phyloP scores from a whole-genome alignment of 1,140 invertebrate genomes.

The Apis cerana region DNA sequence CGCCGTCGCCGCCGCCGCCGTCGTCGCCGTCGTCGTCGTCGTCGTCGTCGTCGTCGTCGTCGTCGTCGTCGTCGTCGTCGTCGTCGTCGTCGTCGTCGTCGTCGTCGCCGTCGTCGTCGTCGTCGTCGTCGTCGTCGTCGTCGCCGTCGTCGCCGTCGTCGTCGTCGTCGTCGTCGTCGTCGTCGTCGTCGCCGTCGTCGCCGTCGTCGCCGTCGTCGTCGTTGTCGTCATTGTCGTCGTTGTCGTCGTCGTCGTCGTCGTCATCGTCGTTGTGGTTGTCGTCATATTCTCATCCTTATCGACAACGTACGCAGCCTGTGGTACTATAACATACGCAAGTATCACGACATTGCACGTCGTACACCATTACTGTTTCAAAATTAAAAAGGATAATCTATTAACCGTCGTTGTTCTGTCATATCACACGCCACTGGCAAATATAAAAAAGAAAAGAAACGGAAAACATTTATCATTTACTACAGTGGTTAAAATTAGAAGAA shows the following conservation, averaged over 20 bases:
- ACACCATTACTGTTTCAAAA: constrained; percentile 4
- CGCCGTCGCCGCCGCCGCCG: not conserved
- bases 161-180: no score
- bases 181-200: no score
- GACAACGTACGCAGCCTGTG: not conserved
- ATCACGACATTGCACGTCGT: constrained; percentile 14
- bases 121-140: no score
- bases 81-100: no score
- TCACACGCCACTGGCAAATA: not conserved
- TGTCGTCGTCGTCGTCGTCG: not conserved
- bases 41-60: not conserved
- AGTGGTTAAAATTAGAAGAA: constrained; percentile 8
- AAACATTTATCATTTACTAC: not conserved
- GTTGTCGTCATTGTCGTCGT: no score
- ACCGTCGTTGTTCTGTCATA: constrained; percentile 6
- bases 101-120: no score
- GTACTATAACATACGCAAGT: not conserved
- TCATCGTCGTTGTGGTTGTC: constrained; percentile 11
- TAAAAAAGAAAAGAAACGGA: no score
- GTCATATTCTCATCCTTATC: not conserved
- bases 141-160: no score
- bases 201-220: no score
- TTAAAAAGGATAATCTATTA: constrained; percentile 4
- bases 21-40: not conserved
- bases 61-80: no score